Conservation (phyloP, 2,113 vertebrate species). For the Synchiropus splendidus region DNA sequence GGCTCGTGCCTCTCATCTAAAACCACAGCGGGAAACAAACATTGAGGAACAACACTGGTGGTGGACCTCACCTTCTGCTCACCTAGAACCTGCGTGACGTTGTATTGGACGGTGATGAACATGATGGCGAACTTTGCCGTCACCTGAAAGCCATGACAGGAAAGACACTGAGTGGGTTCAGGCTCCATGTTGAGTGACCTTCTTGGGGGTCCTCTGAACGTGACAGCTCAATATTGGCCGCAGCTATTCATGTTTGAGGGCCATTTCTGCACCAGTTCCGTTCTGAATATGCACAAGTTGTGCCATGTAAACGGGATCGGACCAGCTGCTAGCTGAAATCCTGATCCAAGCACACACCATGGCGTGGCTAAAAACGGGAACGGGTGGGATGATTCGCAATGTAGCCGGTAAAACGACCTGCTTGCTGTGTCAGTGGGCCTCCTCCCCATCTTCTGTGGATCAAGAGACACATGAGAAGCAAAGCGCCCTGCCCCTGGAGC, state of each 20-base stretch:
- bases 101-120: slow-evolving; percentile 79
- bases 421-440: slow-evolving; percentile 21
- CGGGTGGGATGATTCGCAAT: not conserved
- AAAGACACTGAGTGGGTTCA: slow-evolving; percentile 5
- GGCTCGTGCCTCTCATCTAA: slow-evolving; percentile 65
- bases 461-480: slow-evolving; percentile 43
- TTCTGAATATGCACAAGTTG: too few relatives aligned
- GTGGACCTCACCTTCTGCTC: slow-evolving; percentile 16
- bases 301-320: not conserved
- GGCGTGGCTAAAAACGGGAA: too few relatives aligned
- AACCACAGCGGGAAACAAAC: not conserved
- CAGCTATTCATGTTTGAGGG: too few relatives aligned
- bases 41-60: not conserved
- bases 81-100: slow-evolving; percentile 72
- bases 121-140: slow-evolving; percentile 69
- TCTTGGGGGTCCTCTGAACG: too few relatives aligned
- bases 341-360: too few relatives aligned
- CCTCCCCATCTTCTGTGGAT: slow-evolving; percentile 34
- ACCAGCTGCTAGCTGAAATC: too few relatives aligned
- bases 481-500: slow-evolving; percentile 19
- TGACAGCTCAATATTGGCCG: too few relatives aligned
- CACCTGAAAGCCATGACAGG: slow-evolving; percentile 48
- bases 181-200: too few relatives aligned
- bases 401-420: slow-evolving; percentile 23
- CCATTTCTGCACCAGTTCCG: too few relatives aligned